phyloP scores from a whole-genome alignment of 2,888 invertebrate species.

The Ormyrus nitidulus region DNA sequence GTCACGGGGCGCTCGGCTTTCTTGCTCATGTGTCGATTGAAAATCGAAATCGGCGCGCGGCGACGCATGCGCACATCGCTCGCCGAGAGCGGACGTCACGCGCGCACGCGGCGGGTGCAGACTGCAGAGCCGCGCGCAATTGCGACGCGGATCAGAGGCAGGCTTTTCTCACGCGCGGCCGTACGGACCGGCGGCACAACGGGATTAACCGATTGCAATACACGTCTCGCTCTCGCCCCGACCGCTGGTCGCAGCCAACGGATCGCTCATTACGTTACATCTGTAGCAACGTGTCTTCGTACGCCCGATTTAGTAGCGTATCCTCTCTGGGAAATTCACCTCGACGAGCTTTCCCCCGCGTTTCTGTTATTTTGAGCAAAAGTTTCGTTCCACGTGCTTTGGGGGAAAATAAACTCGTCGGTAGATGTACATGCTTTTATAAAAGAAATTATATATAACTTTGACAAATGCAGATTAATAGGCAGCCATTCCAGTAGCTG shows the following conservation, averaged over 20 bases:
- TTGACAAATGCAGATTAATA: too few species aligned
- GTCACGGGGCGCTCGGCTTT: slow-evolving; percentile 13
- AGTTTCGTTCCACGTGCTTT: too few species aligned
- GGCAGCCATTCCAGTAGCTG: too few species aligned
- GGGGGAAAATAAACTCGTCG: too few species aligned
- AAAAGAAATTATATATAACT: too few species aligned
- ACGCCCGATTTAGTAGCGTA: slow-evolving; percentile 5
- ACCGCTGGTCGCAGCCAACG: neutral
- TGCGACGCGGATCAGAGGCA: slow-evolving; percentile 8
- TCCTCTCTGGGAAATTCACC: too few species aligned
- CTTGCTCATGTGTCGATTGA: slow-evolving; percentile 23
- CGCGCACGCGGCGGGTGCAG: slow-evolving; percentile 28
- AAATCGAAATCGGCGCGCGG: slow-evolving; percentile 49
- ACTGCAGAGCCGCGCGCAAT: slow-evolving; percentile 9
- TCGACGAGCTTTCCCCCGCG: too few species aligned
- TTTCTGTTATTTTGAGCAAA: too few species aligned
- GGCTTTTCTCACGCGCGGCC: slow-evolving; percentile 48
- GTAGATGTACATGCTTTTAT: too few species aligned
- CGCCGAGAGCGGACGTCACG: slow-evolving; percentile 57
- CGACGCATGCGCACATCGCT: slow-evolving; percentile 41
- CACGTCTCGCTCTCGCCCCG: neutral
- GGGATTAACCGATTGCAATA: slow-evolving; percentile 36
- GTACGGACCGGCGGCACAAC: neutral
- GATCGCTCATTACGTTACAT: slow-evolving; percentile 31
- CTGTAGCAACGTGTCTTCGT: slow-evolving; percentile 35